Evolutionary conservation across 2,888 invertebrate species (phyloP).

Genomic region (Zygogramma bicolorata): DNA sequence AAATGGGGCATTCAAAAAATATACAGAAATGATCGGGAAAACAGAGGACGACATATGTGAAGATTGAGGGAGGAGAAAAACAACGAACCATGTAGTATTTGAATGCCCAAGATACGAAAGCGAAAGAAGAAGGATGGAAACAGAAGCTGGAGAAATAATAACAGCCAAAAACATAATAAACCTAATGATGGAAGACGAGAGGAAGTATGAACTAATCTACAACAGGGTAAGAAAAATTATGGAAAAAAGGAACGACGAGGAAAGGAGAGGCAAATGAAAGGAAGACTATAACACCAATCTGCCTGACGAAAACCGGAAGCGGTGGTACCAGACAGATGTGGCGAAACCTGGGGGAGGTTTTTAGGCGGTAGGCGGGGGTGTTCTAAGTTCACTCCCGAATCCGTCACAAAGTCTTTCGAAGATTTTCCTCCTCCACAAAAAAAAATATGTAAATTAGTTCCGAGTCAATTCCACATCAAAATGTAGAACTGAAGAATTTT

Average conservation of each 20-base stretch:
- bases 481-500: too few species aligned
- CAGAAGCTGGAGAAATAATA: background rate
- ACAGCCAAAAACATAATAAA: background rate
- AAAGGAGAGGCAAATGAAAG: background rate
- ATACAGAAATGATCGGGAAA: slow-evolving; percentile 26
- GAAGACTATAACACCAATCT: background rate
- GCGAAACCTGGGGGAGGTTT: background rate
- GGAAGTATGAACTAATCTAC: background rate
- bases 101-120: slow-evolving; percentile 18
- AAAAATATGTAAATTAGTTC: too few species aligned
- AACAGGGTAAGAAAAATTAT: background rate
- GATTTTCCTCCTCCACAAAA: too few species aligned
- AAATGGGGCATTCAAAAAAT: too few species aligned
- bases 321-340: background rate
- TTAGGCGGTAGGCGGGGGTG: background rate
- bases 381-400: too few species aligned
- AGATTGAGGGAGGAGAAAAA: slow-evolving; percentile 22
- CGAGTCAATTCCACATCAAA: too few species aligned
- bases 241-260: slow-evolving; percentile 17
- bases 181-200: background rate
- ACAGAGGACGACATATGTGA: slow-evolving; percentile 8
- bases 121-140: background rate
- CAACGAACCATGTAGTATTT: slow-evolving; percentile 24
- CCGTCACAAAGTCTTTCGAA: too few species aligned
- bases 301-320: background rate